Base-by-base conservation (phyloP, 2,888 invertebrate species). In the Apotomis betuletana region DNA sequence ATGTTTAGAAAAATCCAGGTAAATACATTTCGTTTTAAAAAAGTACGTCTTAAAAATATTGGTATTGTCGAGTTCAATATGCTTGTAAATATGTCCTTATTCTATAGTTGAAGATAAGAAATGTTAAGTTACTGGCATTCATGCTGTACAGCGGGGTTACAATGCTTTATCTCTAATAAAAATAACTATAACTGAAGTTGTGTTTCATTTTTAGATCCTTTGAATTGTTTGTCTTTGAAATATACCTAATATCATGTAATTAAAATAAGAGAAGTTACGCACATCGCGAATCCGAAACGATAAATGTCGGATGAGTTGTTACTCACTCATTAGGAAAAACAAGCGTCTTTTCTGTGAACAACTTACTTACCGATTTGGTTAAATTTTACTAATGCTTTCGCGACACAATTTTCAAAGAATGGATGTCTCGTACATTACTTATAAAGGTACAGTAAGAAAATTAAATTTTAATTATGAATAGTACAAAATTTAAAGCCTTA, bases 101-200 rank as follows among this genome's bases (percentile, higher is more conserved):
- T 74, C 63, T 60, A 74, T 68, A 74, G 75, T 76, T 77, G 76
- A 76, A 76, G 76, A 77, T 75, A 77, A 73, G 74, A 71, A 71
- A 74, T 79, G 77, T 78, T 80, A 76, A 78, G 79, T 79, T 78
- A 75, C 73, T 70, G 74, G 78, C 77, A 76, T 75, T 77, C 75
- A 77, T 79, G 76, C 71, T 82, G 81, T 81, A 82, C 81, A 80
- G 79, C 78, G 78, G 74, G 72, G 79, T 77, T 79, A 78, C 75
- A 77, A 80, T 78, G 83, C 82, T 83, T 49, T 82, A 79, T 81
- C n/a, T n/a, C 80, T 78, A 83, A 82, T 83, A 85, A 84, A 84
- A 77, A 79, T 80, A 75, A 78, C 79, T 76, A 81, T 79, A 77
- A 77, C 75, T 57, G 27, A 5, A 75, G 44, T 74, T 61, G 49